phyloP scores from a whole-genome alignment of 1,140 invertebrate species.

The Hycleus cichorii region DNA sequence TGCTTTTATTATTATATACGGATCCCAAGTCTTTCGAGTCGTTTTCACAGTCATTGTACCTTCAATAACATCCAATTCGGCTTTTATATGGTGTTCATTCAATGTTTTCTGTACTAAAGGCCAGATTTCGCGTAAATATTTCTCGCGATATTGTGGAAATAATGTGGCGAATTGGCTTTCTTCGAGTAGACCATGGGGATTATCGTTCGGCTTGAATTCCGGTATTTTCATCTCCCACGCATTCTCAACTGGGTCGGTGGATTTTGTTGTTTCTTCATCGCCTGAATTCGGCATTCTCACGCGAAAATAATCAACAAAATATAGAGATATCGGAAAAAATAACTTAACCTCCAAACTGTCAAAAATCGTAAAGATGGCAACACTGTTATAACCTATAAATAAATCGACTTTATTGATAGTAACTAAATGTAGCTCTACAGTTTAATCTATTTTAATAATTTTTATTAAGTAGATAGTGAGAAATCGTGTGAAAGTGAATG shows the following conservation, averaged over 20 bases:
- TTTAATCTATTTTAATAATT: too few species aligned
- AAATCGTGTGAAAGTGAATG: too few species aligned
- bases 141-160: conserved; percentile 85
- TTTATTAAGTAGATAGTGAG: too few species aligned
- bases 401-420: too few species aligned
- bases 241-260: conserved; percentile 61
- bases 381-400: too few species aligned
- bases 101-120: conserved; percentile 85
- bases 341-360: too few species aligned
- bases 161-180: conserved; percentile 65
- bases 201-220: conserved; percentile 83
- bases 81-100: conserved; percentile 69
- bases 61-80: conserved; percentile 90
- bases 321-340: not conserved
- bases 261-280: conserved; percentile 28
- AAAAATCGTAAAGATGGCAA: too few species aligned
- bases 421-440: too few species aligned
- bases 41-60: conserved; percentile 91
- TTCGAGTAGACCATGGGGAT: conserved; percentile 69
- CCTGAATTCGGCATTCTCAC: conserved; percentile 35
- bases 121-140: conserved; percentile 95
- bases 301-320: not conserved
- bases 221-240: conserved; percentile 88
- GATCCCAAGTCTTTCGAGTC: conserved; percentile 97
- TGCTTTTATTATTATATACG: conserved; percentile 94